Base-by-base conservation (phyloP, 2,888 invertebrate species). In the Acrobeloides nanus region DNA sequence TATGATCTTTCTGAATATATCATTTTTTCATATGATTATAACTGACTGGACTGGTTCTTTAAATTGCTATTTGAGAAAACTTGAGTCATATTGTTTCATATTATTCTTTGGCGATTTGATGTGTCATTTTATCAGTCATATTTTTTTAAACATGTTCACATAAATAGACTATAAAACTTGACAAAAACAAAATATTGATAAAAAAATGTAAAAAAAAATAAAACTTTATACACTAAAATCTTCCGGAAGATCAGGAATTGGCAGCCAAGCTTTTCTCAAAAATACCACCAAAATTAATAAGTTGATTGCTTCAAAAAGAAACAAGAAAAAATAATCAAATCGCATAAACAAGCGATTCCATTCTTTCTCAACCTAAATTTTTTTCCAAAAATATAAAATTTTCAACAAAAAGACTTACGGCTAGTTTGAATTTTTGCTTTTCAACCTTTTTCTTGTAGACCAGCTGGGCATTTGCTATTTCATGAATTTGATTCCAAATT, bases 381-480 rank as follows among this genome's bases (percentile, higher is more conserved):
- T 48, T 4, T 31, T 31, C 17, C 12, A 49, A 5, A 35, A 50
- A 25, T 21, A 15, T 46, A n/a, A 18, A 45, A 21, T 23, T 46
- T 4, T 6, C 21, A 7, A 8, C 17, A 12, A 2, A n/a, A n/a
- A n/a, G n/a, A 23, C 43, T 35, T 12, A 57, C 57, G 44, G 45
- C 49, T 21, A 31, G 20, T 37, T 54, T 44, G 24, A 38, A 32
- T 38, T 57, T 46, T 24, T 51, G 50, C 21, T 51, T 46, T 44
- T 67, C 66, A n/a, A 65, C 49, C 38, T 61, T 65, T 33, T 59
- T 46, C 23, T 57, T 35, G 38, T 59, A 55, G 26, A 57, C 54
- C 20, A 57, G 44, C 47, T 68, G 68, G 8, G 65, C 52, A 25
- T 61, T 59, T 4, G 61, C 61, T 34, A 68, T 65, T 38, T 67